Percentiles rank a stretch among this genome's conserved stretches.
Evolutionary conservation across 2,797 vertebrate genomes (phyloP).

Genomic region (Heterohyrax brucei): DNA sequence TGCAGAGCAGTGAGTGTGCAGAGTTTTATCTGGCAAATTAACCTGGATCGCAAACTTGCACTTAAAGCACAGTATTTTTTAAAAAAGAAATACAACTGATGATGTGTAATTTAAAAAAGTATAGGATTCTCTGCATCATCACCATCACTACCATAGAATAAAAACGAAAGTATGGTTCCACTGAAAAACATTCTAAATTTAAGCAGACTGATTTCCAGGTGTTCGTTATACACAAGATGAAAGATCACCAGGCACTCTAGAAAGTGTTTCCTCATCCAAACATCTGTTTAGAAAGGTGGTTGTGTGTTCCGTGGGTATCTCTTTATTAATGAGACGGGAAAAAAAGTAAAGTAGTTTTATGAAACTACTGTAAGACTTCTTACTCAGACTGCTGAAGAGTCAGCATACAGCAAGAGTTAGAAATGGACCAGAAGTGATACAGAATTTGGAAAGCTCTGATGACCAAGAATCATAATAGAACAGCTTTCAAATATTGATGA

Average conservation of each 20-base stretch:
- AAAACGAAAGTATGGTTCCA: not conserved
- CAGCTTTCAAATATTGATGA: slow-evolving; percentile 75
- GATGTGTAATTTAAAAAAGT: not conserved
- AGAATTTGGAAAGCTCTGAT: slow-evolving; percentile 7
- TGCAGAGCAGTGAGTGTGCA: too few species aligned
- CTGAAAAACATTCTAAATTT: not conserved
- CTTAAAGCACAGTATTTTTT: too few species aligned
- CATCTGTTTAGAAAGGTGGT: not conserved
- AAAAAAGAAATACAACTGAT: slow-evolving; percentile 2
- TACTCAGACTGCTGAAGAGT: slow-evolving; percentile 30
- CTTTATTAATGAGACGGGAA: slow-evolving; percentile 14
- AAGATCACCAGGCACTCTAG: not conserved
- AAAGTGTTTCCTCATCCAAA: not conserved
- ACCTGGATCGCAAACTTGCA: too few species aligned
- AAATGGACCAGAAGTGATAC: slow-evolving; percentile 50
- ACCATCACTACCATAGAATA: not conserved
- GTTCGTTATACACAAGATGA: not conserved
- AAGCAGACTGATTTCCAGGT: slow-evolving; percentile 34
- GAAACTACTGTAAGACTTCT: slow-evolving; percentile 50
- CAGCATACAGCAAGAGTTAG: slow-evolving; percentile 62
- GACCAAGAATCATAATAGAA: slow-evolving; percentile 53
- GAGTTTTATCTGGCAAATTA: too few species aligned
- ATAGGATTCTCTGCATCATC: not conserved
- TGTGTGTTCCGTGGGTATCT: not conserved
- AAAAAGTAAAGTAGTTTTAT: slow-evolving; percentile 46